Percentiles rank a stretch among this genome's conserved stretches.
Conservation (phyloP, 2,113 vertebrate species). For the Stomatorhinus ivindoensis region DNA sequence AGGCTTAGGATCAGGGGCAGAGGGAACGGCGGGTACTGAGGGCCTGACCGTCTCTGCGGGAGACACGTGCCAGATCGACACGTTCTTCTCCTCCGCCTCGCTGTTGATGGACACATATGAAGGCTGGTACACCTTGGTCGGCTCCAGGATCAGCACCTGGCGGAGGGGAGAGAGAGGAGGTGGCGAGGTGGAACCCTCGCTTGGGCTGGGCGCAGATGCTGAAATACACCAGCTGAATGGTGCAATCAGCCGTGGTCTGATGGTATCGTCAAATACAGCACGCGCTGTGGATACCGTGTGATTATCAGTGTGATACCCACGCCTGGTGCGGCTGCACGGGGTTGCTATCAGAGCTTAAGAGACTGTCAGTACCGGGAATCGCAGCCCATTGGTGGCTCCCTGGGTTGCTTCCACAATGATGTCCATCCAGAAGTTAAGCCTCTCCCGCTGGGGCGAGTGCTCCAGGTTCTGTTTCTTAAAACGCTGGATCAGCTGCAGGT, state of each 20-base stretch:
- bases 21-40: constrained; percentile 23
- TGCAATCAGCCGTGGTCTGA: not conserved
- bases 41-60: constrained; percentile 73
- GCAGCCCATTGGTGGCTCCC: constrained; percentile 70
- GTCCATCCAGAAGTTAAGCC: constrained; percentile 93
- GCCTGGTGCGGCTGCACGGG: not conserved
- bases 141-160: constrained; percentile 89
- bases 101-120: constrained; percentile 88
- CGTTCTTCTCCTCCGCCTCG: constrained; percentile 81
- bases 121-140: constrained; percentile 84
- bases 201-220: not conserved
- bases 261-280: not conserved
- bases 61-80: constrained; percentile 87
- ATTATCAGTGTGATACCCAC: not conserved
- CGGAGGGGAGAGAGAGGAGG: not conserved
- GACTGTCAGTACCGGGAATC: constrained; percentile 76
- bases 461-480: constrained; percentile 79
- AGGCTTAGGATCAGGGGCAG: not conserved
- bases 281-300: not conserved
- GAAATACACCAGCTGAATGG: not conserved
- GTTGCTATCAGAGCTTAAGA: not conserved
- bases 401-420: constrained; percentile 88
- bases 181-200: not conserved
- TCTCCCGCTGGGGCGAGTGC: constrained; percentile 75
- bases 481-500: constrained; percentile 80